Conservation (phyloP, 2,888 invertebrate species). For the Stenolophus ochropezus region DNA sequence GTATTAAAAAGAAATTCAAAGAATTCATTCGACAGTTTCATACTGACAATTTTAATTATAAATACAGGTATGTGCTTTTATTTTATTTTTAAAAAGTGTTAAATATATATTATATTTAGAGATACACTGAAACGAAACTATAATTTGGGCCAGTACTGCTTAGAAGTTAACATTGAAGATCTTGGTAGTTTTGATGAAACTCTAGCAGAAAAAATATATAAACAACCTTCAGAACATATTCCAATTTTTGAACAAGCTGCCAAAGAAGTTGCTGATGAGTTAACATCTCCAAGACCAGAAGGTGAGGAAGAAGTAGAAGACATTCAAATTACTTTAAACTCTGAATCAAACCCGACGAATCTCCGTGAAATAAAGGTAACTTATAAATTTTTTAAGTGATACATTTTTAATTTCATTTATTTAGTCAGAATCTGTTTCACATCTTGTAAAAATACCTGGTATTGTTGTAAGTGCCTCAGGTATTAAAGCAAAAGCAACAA, state of each 20-base stretch:
- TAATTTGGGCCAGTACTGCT: constrained; percentile 89
- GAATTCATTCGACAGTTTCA: constrained; percentile 97
- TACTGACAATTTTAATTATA: constrained; percentile 95
- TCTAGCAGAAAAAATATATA: constrained; percentile 92
- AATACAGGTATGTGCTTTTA: constrained; percentile 85
- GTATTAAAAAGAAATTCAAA: constrained; percentile 92
- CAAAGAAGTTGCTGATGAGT: constrained; percentile 96
- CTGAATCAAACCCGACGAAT: constrained; percentile 87
- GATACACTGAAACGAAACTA: constrained; percentile 96
- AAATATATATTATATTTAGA: constrained; percentile 75
- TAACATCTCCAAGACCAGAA: constrained; percentile 93
- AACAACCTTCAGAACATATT: constrained; percentile 94
- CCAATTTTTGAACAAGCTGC: constrained; percentile 97
- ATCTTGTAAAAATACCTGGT: constrained; percentile 95
- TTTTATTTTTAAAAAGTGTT: not conserved
- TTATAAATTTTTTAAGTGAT: not conserved
- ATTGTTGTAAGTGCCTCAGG: constrained; percentile 96
- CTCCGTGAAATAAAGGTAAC: constrained; percentile 91
- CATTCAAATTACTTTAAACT: constrained; percentile 92
- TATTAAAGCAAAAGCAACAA: constrained; percentile 95
- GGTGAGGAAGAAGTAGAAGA: constrained; percentile 91
- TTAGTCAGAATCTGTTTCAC: constrained; percentile 94
- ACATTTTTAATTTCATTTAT: constrained; percentile 67
- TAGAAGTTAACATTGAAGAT: constrained; percentile 96
- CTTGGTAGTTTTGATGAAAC: constrained; percentile 94